Evolutionary conservation across 2,888 invertebrate species (phyloP).

Genomic region (Folsomia manolachei): DNA sequence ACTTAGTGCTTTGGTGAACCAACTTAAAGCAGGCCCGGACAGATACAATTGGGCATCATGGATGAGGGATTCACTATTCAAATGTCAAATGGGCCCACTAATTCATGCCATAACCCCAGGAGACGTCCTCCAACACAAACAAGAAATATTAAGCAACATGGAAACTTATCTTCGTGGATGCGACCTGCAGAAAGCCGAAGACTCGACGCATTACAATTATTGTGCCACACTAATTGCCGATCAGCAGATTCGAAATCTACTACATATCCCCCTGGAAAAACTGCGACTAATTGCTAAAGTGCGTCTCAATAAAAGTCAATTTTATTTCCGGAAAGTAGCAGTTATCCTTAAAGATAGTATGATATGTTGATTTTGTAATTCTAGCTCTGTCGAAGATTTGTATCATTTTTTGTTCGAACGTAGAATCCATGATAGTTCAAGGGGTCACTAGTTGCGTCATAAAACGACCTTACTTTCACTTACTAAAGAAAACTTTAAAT

Average conservation of each 20-base stretch:
- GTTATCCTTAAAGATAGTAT: not conserved
- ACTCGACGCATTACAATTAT: not conserved
- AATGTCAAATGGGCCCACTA: not conserved
- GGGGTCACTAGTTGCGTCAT: not conserved
- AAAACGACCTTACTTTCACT: not conserved
- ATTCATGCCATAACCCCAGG: not conserved
- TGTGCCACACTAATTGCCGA: not conserved
- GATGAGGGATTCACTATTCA: not conserved
- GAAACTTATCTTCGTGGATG: not conserved
- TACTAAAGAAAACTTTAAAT: not conserved
- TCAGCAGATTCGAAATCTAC: not conserved
- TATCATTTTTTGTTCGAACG: slow-evolving; percentile 8
- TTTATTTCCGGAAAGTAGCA: not conserved
- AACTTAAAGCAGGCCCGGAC: not conserved
- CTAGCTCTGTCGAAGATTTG: not conserved
- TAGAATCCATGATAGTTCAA: not conserved
- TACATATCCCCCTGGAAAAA: not conserved
- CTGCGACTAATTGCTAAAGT: not conserved
- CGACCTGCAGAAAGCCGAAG: not conserved
- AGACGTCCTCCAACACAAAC: not conserved
- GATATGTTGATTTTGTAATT: not conserved
- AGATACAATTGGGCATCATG: slow-evolving; percentile 9
- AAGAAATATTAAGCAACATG: not conserved
- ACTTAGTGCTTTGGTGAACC: not conserved
- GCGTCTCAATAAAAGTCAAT: slow-evolving; percentile 7